Base-by-base conservation (phyloP, 2,797 vertebrate species). In the Platyrinchus mystaceus region DNA sequence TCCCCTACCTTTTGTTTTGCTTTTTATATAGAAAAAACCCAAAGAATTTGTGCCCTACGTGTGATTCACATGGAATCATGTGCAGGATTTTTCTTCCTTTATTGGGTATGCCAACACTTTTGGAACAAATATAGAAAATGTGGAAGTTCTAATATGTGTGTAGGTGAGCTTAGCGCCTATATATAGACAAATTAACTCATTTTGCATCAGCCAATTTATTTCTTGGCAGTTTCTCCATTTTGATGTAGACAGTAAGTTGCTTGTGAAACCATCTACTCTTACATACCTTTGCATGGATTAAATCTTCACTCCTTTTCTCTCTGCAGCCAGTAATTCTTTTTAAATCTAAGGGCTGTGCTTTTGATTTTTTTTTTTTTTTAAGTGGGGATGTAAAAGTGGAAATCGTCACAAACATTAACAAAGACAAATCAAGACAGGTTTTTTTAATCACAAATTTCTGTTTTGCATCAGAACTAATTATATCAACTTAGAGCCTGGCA, bases 221-320 rank as follows among this genome's bases (percentile, higher is more conserved):
- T 96, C 52, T 95, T 95, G 90, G 84, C 66, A 85, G 24, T 37
- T 84, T 95, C 91, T 94, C 79, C 71, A 87, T 88, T 95, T 87
- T 39, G 67, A 90, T 62, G 73, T 76, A 90, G 47, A 75, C 96
- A 88, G 26, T 83, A 95, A 68, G 68, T 50, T 93, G 44, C 75
- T 95, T 69, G 22, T 75, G 41, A 74, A 96, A 89, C 59, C 2
- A 6, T 80, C 55, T 89, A 84, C 89, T 91, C 85, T 95, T 93
- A 60, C 19, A 73, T 30, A 67, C 87, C 74, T 89, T 71, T 27
- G 28, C 55, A 69, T 84, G 71, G 81, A 94, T 96, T 95, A 96
- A 96, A 96, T 96, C 66, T 44, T 96, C 68, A 37, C 41, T 94
- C 37, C 47, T 78, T 73, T 79, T 83, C 77, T 94, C 44, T 77